Percentiles rank a stretch among this genome's conserved stretches.
Conservation (phyloP, 2,797 vertebrate species). For the Ateles fusciceps region DNA sequence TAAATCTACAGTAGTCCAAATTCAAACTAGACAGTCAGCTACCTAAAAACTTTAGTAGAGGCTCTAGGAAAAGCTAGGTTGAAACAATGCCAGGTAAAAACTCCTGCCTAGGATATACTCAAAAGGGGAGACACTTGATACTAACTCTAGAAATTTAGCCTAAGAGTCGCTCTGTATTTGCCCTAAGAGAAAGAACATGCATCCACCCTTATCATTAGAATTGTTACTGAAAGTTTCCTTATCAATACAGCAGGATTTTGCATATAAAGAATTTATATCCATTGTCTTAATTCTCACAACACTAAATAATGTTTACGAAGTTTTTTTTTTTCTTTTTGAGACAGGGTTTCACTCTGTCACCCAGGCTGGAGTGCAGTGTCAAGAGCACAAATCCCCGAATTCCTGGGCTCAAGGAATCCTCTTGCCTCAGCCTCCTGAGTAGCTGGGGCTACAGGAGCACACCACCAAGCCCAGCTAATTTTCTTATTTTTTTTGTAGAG, state of each 20-base stretch:
- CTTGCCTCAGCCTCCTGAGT: no score
- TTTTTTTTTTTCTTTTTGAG: neutral
- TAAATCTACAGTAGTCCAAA: neutral
- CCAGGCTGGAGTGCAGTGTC: no score
- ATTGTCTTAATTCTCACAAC: slow-evolving; percentile 18
- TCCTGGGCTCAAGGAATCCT: no score
- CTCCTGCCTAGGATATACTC: neutral
- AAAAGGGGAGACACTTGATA: neutral
- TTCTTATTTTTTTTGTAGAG: no score
- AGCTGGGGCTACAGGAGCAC: no score
- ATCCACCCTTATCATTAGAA: neutral
- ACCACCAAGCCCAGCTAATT: no score
- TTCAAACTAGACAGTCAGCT: neutral
- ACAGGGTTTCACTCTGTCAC: no score
- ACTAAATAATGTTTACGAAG: neutral
- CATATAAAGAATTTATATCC: neutral
- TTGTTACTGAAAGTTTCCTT: neutral
- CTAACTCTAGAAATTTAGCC: neutral
- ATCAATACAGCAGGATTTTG: neutral
- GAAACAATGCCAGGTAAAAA: neutral
- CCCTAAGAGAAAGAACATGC: neutral
- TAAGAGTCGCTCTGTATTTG: neutral
- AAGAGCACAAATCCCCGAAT: no score
- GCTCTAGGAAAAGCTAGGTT: neutral
- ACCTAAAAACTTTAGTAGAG: neutral